Evolutionary conservation across 2,797 vertebrate genomes (phyloP).

Genomic region (Poeciliopsis turneri): DNA sequence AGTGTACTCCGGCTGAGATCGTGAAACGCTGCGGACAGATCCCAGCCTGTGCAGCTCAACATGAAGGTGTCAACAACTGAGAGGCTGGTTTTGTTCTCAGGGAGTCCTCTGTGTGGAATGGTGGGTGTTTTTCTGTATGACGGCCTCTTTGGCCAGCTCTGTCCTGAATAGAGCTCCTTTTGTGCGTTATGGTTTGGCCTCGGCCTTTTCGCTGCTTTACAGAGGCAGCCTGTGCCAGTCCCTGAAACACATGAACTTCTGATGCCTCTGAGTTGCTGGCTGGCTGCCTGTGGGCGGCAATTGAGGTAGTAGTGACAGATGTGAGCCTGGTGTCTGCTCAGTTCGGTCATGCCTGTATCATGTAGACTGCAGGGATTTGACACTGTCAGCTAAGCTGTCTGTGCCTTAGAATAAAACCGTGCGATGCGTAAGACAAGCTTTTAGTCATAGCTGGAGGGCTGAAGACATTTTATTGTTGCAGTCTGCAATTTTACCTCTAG

Average conservation of each 20-base stretch:
- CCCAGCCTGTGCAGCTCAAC: conserved; percentile 36
- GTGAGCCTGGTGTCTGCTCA: conserved; percentile 39
- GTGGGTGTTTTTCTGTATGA: conserved; percentile 55
- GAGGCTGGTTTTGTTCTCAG: conserved; percentile 54
- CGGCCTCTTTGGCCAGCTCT: conserved; percentile 43
- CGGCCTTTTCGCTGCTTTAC: conserved; percentile 59
- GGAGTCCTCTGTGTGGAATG: conserved; percentile 44
- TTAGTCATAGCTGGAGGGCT: neutral
- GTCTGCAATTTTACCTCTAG: neutral
- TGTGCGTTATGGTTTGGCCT: conserved; percentile 69
- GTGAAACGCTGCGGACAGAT: conserved; percentile 43
- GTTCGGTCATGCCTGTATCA: conserved; percentile 49
- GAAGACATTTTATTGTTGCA: neutral
- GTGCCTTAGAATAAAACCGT: conserved; percentile 53
- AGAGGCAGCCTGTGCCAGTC: conserved; percentile 83
- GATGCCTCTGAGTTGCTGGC: conserved; percentile 55
- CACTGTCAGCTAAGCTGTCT: conserved; percentile 27
- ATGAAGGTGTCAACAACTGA: conserved; percentile 65
- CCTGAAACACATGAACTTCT: conserved; percentile 72
- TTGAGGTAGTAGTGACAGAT: conserved; percentile 52
- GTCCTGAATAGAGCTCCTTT: conserved; percentile 73
- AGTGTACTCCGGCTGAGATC: conserved; percentile 20
- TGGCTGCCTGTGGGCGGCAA: conserved; percentile 34
- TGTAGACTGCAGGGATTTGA: conserved; percentile 56
- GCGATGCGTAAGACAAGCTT: conserved; percentile 15